These are phyloP conservation scores for Helicorthomorpha holstii DNA, from an alignment of 1,140 invertebrate species.

Conservation along the genomic window DNA sequence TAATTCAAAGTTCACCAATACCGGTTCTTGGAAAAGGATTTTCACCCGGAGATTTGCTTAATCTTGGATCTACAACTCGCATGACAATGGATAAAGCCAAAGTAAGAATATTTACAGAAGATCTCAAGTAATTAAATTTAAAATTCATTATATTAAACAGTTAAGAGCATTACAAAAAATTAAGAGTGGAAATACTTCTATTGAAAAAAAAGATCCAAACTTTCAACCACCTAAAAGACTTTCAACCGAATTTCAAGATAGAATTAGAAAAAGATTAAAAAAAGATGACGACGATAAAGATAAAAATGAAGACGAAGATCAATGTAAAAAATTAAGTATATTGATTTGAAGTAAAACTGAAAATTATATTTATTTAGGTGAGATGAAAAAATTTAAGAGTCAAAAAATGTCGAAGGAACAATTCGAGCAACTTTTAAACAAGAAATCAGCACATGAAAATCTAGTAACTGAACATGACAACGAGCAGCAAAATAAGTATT, in stretches of 20 bases:
- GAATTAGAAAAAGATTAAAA: neutral
- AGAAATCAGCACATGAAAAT: conserved; percentile 1
- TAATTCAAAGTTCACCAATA: neutral
- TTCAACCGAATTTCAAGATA: neutral
- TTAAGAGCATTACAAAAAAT: too few relatives aligned
- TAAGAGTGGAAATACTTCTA: too few relatives aligned
- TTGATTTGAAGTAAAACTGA: too few relatives aligned
- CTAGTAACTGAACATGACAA: neutral
- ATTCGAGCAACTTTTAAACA: neutral
- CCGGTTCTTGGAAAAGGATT: neutral
- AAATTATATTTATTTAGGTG: neutral
- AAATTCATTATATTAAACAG: too few relatives aligned
- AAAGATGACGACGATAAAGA: neutral
- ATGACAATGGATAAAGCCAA: too few relatives aligned
- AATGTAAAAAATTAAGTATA: too few relatives aligned
- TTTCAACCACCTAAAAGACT: neutral
- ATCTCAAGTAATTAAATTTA: too few relatives aligned
- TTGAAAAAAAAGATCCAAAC: neutral
- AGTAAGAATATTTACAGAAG: too few relatives aligned
- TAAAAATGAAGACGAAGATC: too few relatives aligned
- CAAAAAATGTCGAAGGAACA: neutral
- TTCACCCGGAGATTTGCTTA: neutral
- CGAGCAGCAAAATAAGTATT: conserved; percentile 54
- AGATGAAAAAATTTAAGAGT: neutral
- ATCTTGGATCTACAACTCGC: too few relatives aligned